phyloP scores from a whole-genome alignment of 1,140 invertebrate species.

The Bactericera cockerelli region DNA sequence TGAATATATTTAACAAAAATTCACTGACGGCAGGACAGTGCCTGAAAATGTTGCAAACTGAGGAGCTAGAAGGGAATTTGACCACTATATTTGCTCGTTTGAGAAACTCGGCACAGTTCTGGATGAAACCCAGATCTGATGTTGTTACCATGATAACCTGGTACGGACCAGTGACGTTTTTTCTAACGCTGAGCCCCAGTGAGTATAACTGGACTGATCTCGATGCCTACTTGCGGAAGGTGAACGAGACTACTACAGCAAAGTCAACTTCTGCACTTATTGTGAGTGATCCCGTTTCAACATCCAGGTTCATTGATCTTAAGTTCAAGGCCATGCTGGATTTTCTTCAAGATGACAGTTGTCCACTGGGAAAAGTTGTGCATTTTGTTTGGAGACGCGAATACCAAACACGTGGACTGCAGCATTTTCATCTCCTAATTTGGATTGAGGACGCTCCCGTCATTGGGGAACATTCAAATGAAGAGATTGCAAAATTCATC shows the following conservation, averaged over 20 bases:
- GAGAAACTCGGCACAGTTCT: slow-evolving; percentile 20
- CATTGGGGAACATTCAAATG: slow-evolving; percentile 10
- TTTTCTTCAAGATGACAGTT: slow-evolving; percentile 19
- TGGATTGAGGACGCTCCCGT: slow-evolving; percentile 21
- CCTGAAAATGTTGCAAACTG: slow-evolving; percentile 21
- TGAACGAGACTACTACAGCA: slow-evolving; percentile 19
- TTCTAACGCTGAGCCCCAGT: slow-evolving; percentile 15
- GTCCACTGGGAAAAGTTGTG: slow-evolving; percentile 21
- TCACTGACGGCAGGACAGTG: slow-evolving; percentile 22
- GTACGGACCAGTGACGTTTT: slow-evolving; percentile 18
- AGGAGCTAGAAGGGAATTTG: slow-evolving; percentile 20
- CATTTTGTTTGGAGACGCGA: slow-evolving; percentile 21
- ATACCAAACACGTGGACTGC: slow-evolving; percentile 19
- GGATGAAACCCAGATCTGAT: slow-evolving; percentile 19
- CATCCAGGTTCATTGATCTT: slow-evolving; percentile 22
- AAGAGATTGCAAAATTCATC: slow-evolving; percentile 27
- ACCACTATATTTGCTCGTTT: slow-evolving; percentile 20
- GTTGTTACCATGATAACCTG: slow-evolving; percentile 18
- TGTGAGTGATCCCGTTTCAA: slow-evolving; percentile 21
- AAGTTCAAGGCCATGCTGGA: slow-evolving; percentile 22
- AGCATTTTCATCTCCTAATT: slow-evolving; percentile 20
- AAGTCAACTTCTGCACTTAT: slow-evolving; percentile 20
- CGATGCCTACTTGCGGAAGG: slow-evolving; percentile 16
- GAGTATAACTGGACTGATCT: slow-evolving; percentile 18
- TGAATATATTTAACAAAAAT: slow-evolving; percentile 23